Conservation (phyloP, 2,888 invertebrate genomes). For the Leptinotarsa rubiginosa region DNA sequence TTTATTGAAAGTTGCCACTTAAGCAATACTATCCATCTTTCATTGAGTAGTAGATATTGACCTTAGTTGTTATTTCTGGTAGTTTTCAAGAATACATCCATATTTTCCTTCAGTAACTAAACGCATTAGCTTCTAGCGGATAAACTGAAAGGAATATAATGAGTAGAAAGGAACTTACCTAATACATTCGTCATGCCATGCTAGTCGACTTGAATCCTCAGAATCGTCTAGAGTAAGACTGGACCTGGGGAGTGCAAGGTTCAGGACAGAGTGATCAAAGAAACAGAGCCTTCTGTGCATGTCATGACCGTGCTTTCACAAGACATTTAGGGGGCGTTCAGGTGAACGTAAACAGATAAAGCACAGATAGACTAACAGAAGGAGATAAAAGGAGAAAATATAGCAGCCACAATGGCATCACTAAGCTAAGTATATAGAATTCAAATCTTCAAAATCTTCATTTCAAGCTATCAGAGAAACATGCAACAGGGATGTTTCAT, state of each 20-base stretch:
- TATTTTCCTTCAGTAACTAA: background rate
- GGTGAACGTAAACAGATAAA: conserved; percentile 49
- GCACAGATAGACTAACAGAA: conserved; percentile 46
- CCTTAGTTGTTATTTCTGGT: background rate
- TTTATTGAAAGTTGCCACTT: background rate
- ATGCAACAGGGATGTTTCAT: background rate
- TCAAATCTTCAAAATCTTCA: background rate
- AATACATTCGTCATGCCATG: conserved; percentile 75
- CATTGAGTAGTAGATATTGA: too few species aligned
- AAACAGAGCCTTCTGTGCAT: conserved; percentile 56
- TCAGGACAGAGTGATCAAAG: conserved; percentile 62
- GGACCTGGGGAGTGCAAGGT: conserved; percentile 66
- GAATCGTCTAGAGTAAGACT: conserved; percentile 64
- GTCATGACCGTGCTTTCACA: conserved; percentile 55
- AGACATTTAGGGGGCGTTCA: conserved; percentile 37
- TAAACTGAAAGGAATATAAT: conserved; percentile 14
- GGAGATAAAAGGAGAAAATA: conserved; percentile 32
- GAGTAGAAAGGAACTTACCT: conserved; percentile 69
- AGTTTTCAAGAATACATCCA: background rate
- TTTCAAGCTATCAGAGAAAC: background rate
- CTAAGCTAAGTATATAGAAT: conserved; percentile 39
- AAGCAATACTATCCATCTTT: too few species aligned
- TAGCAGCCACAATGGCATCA: conserved; percentile 50
- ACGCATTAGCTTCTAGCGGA: conserved; percentile 10
- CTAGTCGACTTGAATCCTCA: conserved; percentile 67